Conservation (phyloP, 2,888 invertebrate genomes). For the Antheraea assamensis region DNA sequence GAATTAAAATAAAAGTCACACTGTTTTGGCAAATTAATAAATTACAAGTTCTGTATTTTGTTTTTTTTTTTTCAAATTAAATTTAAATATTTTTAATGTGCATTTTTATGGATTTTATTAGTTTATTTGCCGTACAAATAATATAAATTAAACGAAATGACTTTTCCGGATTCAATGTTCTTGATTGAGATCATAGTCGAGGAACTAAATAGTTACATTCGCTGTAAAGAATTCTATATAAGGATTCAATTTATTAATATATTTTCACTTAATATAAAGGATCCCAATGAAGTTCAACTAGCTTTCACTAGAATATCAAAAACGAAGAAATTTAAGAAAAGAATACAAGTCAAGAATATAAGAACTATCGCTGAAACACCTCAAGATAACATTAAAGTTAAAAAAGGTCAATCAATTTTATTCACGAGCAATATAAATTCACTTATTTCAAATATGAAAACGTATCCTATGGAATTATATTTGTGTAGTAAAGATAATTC, state of each 20-base stretch:
- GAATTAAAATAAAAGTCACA: slow-evolving; percentile 29
- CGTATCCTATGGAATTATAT: slow-evolving; percentile 57
- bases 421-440: slow-evolving; percentile 42
- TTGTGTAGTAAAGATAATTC: slow-evolving; percentile 48
- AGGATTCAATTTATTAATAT: slow-evolving; percentile 59
- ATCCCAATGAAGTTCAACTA: slow-evolving; percentile 41
- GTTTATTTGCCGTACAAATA: slow-evolving; percentile 27
- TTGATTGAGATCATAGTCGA: slow-evolving; percentile 63
- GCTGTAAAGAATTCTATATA: slow-evolving; percentile 52
- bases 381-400: slow-evolving; percentile 33
- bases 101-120: slow-evolving; percentile 23
- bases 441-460: slow-evolving; percentile 55
- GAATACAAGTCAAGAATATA: slow-evolving; percentile 37
- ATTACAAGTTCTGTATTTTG: slow-evolving; percentile 44
- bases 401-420: slow-evolving; percentile 48
- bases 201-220: slow-evolving; percentile 50
- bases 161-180: slow-evolving; percentile 66
- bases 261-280: slow-evolving; percentile 55
- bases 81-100: slow-evolving; percentile 24
- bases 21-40: slow-evolving; percentile 48
- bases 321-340: slow-evolving; percentile 40
- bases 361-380: slow-evolving; percentile 28
- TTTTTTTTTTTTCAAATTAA: slow-evolving; percentile 29
- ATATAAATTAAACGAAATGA: slow-evolving; percentile 45
- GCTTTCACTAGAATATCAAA: slow-evolving; percentile 27